A percentile compares a stretch with the other conserved stretches of the same genome.
phyloP scores from a whole-genome alignment of 1,140 invertebrate genomes.

The Chionoecetes opilio region DNA sequence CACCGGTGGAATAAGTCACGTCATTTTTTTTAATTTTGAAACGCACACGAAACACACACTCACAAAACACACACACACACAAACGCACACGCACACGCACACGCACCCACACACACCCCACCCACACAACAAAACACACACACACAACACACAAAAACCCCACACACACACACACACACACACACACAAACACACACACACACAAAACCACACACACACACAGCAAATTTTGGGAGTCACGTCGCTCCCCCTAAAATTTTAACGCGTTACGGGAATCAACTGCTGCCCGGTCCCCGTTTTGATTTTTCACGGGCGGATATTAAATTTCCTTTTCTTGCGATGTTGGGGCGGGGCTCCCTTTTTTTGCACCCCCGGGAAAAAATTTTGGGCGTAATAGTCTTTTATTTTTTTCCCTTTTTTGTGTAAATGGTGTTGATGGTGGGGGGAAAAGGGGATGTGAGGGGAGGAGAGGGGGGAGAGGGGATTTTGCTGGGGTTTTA shows the following conservation, averaged over 20 bases:
- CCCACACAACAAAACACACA: too few relatives aligned
- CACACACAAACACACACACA: too few relatives aligned
- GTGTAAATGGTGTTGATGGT: not conserved
- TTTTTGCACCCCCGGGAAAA: too few relatives aligned
- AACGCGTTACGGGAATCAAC: not conserved
- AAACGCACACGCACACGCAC: not conserved
- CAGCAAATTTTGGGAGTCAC: not conserved
- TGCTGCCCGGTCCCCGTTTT: not conserved
- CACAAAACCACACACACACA: too few relatives aligned
- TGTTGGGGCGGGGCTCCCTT: not conserved
- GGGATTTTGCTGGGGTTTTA: too few relatives aligned
- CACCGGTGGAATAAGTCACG: too few relatives aligned
- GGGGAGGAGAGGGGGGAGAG: not conserved
- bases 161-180: too few relatives aligned
- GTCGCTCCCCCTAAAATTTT: not conserved
- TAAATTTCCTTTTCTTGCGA: not conserved
- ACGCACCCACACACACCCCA: not conserved
- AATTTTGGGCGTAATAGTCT: too few relatives aligned
- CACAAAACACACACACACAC: slow-evolving; percentile 16
- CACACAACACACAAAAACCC: too few relatives aligned
- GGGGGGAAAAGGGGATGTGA: too few relatives aligned
- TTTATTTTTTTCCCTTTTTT: not conserved
- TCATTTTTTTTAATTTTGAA: too few relatives aligned
- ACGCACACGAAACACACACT: not conserved
- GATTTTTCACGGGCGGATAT: not conserved